Percentiles rank a stretch among this genome's conserved stretches.
These are phyloP conservation scores for Sialia sialis DNA, from an alignment of 2,113 vertebrate species.

Conservation along the genomic window DNA sequence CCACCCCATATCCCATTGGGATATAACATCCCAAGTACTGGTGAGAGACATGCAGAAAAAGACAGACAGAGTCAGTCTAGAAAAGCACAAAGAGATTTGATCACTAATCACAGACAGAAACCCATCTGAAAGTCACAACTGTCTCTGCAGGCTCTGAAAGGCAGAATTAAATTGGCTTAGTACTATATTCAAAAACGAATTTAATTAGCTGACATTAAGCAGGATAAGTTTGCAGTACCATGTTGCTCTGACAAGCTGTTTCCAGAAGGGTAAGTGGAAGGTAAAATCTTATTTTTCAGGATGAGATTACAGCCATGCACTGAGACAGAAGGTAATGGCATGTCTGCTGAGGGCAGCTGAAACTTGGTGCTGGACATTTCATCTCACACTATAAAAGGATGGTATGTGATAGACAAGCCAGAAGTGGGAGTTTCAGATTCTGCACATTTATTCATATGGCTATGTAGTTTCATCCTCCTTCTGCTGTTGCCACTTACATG, in stretches of 20 bases:
- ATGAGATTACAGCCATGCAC: neutral
- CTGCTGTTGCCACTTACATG: neutral
- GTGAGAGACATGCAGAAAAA: neutral
- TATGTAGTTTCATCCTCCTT: neutral
- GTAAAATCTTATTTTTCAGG: constrained; percentile 13
- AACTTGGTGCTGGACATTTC: neutral
- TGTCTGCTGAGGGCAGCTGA: neutral
- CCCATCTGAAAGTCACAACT: constrained; percentile 14
- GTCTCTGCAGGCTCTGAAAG: constrained; percentile 16
- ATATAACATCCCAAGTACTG: neutral
- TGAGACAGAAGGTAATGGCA: neutral
- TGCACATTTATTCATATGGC: neutral
- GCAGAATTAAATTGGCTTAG: constrained; percentile 52
- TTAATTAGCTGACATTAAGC: constrained; percentile 48
- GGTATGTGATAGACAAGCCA: neutral
- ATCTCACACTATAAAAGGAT: neutral
- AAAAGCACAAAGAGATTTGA: neutral
- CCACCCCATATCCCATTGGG: neutral
- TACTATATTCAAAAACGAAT: constrained; percentile 50
- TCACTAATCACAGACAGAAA: constrained; percentile 30
- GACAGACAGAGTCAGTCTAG: neutral
- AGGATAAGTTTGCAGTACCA: neutral
- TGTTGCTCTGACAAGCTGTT: neutral
- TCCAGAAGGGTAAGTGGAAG: neutral
- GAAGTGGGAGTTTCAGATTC: neutral